phyloP scores from a whole-genome alignment of 2,888 invertebrate genomes.

The Andrena bicolor region DNA sequence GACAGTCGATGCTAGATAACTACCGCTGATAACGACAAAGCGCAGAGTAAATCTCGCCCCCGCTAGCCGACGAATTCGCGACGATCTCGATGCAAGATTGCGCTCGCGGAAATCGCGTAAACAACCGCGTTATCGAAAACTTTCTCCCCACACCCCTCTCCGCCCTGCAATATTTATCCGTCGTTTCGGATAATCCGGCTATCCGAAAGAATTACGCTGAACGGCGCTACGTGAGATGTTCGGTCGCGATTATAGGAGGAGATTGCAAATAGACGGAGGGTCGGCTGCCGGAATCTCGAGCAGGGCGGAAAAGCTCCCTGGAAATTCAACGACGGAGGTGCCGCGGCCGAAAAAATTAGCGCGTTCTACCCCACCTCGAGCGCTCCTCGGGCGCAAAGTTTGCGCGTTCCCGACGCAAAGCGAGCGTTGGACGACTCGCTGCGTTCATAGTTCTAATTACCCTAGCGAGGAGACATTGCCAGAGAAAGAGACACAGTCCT shows the following conservation, averaged over 20 bases:
- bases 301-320: background rate
- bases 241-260: slow-evolving; percentile 35
- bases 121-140: slow-evolving; percentile 19
- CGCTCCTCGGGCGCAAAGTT: slow-evolving; percentile 7
- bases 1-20: slow-evolving; percentile 26
- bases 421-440: slow-evolving; percentile 43
- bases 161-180: slow-evolving; percentile 24
- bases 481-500: slow-evolving; percentile 22
- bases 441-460: slow-evolving; percentile 55
- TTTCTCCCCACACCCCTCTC: slow-evolving; percentile 15
- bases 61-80: slow-evolving; percentile 2
- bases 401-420: slow-evolving; percentile 1
- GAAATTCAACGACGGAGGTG: background rate
- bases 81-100: slow-evolving; percentile 1
- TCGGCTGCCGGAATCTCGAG: slow-evolving; percentile 14
- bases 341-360: background rate
- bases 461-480: slow-evolving; percentile 7
- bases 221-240: slow-evolving; percentile 44
- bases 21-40: slow-evolving; percentile 28
- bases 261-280: slow-evolving; percentile 29
- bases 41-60: slow-evolving; percentile 23
- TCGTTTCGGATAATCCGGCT: slow-evolving; percentile 27
- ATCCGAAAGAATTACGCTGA: slow-evolving; percentile 15
- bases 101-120: slow-evolving; percentile 6
- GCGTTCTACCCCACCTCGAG: background rate